Evolutionary conservation across 53 echinoderm and acorn worm genomes (phyloP).

Genomic region (Echinometra lucunter): DNA sequence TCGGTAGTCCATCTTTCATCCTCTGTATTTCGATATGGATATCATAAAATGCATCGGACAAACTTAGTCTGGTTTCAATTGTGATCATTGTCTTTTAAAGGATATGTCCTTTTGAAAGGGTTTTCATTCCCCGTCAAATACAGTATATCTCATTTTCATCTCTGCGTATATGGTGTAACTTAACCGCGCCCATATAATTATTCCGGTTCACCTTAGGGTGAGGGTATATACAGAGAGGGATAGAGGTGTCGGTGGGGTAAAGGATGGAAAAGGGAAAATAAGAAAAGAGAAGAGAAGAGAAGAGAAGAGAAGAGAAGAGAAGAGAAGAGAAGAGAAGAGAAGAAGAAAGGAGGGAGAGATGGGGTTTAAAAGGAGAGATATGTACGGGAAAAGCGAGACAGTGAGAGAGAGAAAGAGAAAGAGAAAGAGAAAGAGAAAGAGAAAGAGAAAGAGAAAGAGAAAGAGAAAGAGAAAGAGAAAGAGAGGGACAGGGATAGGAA

Average conservation of each 20-base stretch:
- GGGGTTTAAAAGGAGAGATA: background rate
- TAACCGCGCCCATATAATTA: background rate
- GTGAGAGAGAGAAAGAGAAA: background rate
- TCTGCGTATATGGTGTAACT: background rate
- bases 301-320: background rate
- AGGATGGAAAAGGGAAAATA: too few species aligned
- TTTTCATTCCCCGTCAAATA: background rate
- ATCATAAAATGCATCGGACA: too few species aligned
- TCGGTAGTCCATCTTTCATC: too few species aligned
- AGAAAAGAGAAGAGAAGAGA: too few species aligned
- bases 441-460: conserved; percentile 48
- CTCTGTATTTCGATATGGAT: too few species aligned
- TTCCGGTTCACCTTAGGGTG: too few species aligned
- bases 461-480: conserved; percentile 29
- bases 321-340: background rate
- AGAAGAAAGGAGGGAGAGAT: background rate
- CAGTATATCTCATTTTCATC: background rate
- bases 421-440: background rate
- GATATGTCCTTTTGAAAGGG: background rate
- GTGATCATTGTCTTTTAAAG: background rate
- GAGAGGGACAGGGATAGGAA: conserved; percentile 13
- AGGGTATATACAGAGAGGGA: too few species aligned
- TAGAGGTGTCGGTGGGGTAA: too few species aligned
- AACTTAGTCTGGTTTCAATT: background rate
- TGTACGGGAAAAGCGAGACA: background rate